Percentiles rank a stretch among this genome's conserved stretches.
phyloP scores from a whole-genome alignment of 2,113 vertebrate genomes.

The Pongo abelii region DNA sequence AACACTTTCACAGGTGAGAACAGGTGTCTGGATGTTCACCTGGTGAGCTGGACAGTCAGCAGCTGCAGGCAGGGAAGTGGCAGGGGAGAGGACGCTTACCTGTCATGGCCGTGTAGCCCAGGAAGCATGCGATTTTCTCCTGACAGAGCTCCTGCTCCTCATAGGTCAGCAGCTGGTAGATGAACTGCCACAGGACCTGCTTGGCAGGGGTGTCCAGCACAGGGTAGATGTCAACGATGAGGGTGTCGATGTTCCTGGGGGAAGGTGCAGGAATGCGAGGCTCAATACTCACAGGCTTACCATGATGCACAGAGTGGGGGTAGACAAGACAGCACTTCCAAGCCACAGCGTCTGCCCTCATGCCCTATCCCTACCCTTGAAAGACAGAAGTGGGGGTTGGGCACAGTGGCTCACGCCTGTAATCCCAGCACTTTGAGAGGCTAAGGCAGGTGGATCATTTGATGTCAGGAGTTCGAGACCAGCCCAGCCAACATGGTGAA shows the following conservation, averaged over 20 bases:
- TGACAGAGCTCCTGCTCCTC: constrained; percentile 98
- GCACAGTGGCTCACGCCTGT: accelerated
- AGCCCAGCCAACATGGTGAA: too few relatives aligned
- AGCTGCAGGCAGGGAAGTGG: not conserved
- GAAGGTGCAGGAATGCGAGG: not conserved
- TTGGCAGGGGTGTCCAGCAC: constrained; percentile 98
- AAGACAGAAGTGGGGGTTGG: not conserved
- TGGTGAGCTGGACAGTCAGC: accelerated
- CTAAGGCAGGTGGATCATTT: too few relatives aligned
- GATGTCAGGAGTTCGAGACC: too few relatives aligned
- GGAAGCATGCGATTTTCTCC: constrained; percentile 96
- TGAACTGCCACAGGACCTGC: constrained; percentile 98
- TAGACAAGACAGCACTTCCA: not conserved
- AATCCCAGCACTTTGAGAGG: too few relatives aligned
- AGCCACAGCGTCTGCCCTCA: not conserved
- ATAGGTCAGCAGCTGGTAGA: constrained; percentile 97
- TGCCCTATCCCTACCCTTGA: too few relatives aligned
- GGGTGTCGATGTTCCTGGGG: constrained; percentile 95
- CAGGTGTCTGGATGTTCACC: not conserved
- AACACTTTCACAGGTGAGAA: not conserved
- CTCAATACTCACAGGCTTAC: not conserved
- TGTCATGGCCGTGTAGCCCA: constrained; percentile 91
- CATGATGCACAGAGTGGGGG: not conserved
- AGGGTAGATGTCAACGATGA: constrained; percentile 96
- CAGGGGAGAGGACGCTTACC: constrained; percentile 68